A percentile compares a stretch with the other conserved stretches of the same genome.
Conservation (phyloP, 2,113 vertebrate species). For the Athene cunicularia region DNA sequence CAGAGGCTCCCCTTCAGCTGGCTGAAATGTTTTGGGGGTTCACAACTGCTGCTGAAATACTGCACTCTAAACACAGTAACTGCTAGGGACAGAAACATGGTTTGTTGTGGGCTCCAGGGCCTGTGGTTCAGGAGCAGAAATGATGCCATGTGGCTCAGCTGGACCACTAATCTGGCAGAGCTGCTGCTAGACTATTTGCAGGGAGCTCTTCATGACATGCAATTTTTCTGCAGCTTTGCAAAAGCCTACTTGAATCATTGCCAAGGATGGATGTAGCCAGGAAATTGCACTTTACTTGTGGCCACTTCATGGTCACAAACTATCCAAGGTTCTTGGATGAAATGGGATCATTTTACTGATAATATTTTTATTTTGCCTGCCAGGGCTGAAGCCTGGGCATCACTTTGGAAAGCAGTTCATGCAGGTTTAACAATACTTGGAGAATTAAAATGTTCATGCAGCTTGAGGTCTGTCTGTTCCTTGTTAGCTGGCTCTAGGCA, state of each 20-base stretch:
- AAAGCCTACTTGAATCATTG: neutral
- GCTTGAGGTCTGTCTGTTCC: neutral
- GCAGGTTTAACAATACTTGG: neutral
- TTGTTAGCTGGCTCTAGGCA: neutral
- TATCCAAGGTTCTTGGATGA: neutral
- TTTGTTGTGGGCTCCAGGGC: neutral
- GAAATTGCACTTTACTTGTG: neutral
- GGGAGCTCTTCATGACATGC: neutral
- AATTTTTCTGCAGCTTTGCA: neutral
- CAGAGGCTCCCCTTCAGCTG: neutral
- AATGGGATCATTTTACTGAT: neutral
- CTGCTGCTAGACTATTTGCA: neutral
- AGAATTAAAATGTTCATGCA: neutral
- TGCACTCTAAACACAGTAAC: neutral
- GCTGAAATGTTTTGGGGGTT: neutral
- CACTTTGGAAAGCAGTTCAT: neutral
- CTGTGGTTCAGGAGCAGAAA: neutral
- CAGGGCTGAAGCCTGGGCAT: neutral
- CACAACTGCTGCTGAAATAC: neutral
- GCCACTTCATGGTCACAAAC: neutral
- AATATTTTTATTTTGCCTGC: neutral
- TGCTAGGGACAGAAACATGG: neutral
- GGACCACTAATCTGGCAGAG: neutral
- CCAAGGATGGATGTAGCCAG: neutral
- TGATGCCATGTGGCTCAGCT: neutral